Base-by-base conservation (phyloP, 2,888 invertebrate species). In the Fragum whitleyi region DNA sequence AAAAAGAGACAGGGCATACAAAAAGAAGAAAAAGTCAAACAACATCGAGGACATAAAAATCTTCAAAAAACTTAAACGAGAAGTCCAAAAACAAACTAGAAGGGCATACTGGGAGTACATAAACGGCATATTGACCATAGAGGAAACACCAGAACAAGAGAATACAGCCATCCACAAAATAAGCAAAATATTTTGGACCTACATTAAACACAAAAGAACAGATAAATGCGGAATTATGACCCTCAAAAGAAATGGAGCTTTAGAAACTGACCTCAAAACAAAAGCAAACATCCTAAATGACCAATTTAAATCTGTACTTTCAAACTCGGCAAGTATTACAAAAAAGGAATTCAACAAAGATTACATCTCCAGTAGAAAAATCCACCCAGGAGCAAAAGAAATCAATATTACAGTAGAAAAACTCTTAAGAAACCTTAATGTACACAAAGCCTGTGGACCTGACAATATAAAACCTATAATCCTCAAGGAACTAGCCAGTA, bases 271-370 rank as follows among this genome's bases (percentile, higher is more conserved):
- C n/a, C 23, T 69, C 7, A 59, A 47, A n/a, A 9, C 2, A 2
- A 75, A 69, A 42, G 75, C 68, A 36, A 69, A 55, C 23, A 69
- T 69, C 39, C 29, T 68, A 11, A 75, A 75, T 29, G 7, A 51
- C 1, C 68, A 75, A 29, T 75, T 75, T 42, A 5, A 75, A 23
- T 75, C 75, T 28, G 69, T 68, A 2, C 59, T 75, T 39, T 47
- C 75, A 19, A n/a, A 39, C n/a, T 14, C 39, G 23, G 16, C n/a
- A 21, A 19, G 16, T 9, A 62, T 62, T 5, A n/a, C 67, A 1
- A 23, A 51, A 32, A 23, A 39, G 14, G 39, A 39, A 39, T 39
- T 39, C 14, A 14, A 39, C 6, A 39, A 39, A 9, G 36, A 53
- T 19, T 53, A 53, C 21, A 53, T 53, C 5, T 14, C 7, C 7